Evolutionary conservation across 2,113 vertebrate genomes (phyloP), one percentile per base, ranked within the genome.

Genomic region (Pipra filicauda): DNA sequence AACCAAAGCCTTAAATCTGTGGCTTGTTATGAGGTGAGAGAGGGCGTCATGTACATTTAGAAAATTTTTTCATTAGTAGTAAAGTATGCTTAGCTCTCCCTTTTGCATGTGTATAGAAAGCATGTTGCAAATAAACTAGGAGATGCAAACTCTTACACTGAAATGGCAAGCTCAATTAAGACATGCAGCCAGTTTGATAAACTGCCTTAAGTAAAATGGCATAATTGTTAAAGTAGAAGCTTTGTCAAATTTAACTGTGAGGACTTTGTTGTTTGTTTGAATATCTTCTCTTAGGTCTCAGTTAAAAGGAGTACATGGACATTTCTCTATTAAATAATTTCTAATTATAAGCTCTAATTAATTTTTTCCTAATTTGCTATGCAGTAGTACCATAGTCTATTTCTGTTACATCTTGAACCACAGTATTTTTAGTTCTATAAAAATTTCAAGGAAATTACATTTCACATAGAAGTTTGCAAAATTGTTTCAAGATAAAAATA

Each of bases 11-110:
- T 95, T 91, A 75, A 81, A 91, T 95, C 88, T 96, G 44, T 13
- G 18, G 70, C 74, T 98, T 95, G 93, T 96, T 97, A 91, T 70
- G 72, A 93, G 91, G 59, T 94, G 24, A 82, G 78, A 77, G 92
- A 97, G 52, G 85, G 66, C 84, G 59, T 71, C 64, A 91, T 13
- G 6, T 81, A 33, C 30, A 93, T 93, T 97, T 80, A 95, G 93
- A 95, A 95, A 65, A 79, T 74, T 96, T 97, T 92, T 95, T 92
- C 87, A 81, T 95, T 97, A 97, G 93, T 89, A 89, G 65, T 69
- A 85, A 89, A 89, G 85, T 72, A 83, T 88, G 75, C 44, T 97
- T 87, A 93, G 41, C n/a, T 96, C 61, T 96, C 35, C 31, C 41
- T 54, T 93, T 69, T 72, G 31, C 28, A 37, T 59, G 54, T 54